phyloP scores from a whole-genome alignment of 2,113 vertebrate genomes.

The Heteronetta atricapilla region DNA sequence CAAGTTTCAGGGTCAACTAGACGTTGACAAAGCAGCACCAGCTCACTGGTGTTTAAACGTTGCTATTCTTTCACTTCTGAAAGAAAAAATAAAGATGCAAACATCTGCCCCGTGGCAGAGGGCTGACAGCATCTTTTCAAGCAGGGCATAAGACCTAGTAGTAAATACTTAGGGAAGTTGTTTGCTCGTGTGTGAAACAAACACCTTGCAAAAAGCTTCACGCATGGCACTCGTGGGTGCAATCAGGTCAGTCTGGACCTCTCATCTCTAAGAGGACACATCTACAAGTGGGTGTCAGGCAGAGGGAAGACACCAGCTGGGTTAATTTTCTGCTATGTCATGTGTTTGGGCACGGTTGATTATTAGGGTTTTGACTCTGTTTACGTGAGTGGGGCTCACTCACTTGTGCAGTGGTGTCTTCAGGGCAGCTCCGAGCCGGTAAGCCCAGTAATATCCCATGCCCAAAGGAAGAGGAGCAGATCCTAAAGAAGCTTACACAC shows the following conservation, averaged over 20 bases:
- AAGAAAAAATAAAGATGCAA: neutral
- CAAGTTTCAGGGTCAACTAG: neutral
- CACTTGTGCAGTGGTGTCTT: too few species aligned
- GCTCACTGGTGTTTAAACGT: neutral
- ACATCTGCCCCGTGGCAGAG: neutral
- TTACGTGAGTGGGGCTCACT: neutral
- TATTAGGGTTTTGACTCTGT: neutral
- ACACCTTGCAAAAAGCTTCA: neutral
- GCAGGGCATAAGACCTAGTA: neutral
- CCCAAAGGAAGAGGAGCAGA: neutral
- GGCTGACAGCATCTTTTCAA: neutral
- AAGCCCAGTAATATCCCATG: neutral
- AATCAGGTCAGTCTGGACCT: accelerated
- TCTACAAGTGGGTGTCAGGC: accelerated
- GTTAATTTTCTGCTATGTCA: neutral
- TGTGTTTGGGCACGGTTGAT: neutral
- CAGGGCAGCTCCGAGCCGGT: neutral
- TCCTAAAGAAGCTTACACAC: neutral
- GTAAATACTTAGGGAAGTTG: neutral
- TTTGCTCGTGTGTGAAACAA: neutral
- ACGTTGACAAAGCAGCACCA: neutral
- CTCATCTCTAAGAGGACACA: neutral
- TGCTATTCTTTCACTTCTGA: neutral
- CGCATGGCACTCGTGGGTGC: accelerated
- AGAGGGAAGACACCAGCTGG: neutral